These are phyloP conservation scores for Drosophila yooni DNA, from an alignment of 2,888 invertebrate genomes.

Conservation along the genomic window DNA sequence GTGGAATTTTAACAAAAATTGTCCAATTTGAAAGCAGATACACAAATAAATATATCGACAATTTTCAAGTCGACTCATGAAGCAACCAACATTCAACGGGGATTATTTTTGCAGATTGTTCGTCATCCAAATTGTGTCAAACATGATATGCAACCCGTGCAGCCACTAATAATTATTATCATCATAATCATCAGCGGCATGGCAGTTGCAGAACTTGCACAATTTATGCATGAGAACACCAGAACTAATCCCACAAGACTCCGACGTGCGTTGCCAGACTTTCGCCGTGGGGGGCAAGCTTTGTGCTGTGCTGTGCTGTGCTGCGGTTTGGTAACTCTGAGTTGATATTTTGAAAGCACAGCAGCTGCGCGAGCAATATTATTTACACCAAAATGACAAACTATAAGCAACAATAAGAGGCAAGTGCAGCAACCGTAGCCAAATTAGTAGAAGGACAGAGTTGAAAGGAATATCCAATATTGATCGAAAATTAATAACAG, in stretches of 20 bases:
- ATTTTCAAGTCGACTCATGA: neutral
- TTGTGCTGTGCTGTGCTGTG: neutral
- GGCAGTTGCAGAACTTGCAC: conserved; percentile 60
- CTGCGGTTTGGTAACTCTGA: conserved; percentile 13
- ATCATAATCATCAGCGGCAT: conserved; percentile 13
- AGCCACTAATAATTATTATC: conserved; percentile 1
- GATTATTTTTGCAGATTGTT: neutral
- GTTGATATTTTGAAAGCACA: conserved; percentile 42
- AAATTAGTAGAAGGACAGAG: conserved; percentile 2
- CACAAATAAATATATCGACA: neutral
- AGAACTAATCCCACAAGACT: conserved; percentile 67
- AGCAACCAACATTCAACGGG: neutral
- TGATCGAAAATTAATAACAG: conserved; percentile 16
- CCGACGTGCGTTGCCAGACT: conserved; percentile 59
- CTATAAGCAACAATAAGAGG: conserved; percentile 34
- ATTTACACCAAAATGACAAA: conserved; percentile 61
- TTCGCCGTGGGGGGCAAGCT: conserved; percentile 3
- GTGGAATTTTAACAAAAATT: neutral
- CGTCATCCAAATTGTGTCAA: neutral
- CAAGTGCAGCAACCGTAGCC: conserved; percentile 12
- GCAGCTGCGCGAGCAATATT: conserved; percentile 53
- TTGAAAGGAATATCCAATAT: conserved; percentile 8
- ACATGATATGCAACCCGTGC: conserved; percentile 16
- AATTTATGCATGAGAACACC: conserved; percentile 72
- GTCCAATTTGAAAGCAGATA: neutral